Evolutionary conservation across 1,140 invertebrate species (phyloP).

Genomic region (Spodoptera frugiperda): DNA sequence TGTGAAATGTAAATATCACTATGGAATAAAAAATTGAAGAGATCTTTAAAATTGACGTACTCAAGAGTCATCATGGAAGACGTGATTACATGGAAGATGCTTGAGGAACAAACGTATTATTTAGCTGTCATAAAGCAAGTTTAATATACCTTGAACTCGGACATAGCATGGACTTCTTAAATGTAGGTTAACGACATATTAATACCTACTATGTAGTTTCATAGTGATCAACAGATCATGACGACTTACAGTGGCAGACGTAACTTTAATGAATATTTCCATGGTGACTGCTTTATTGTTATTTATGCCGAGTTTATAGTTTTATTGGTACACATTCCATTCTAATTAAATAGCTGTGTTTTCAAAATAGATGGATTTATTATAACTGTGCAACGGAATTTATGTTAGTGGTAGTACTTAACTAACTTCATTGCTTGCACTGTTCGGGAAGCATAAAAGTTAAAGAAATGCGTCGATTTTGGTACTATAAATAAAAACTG

Average conservation of each 20-base stretch:
- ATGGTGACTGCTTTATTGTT: slow-evolving; percentile 23
- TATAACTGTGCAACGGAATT: slow-evolving; percentile 2
- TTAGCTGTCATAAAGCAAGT: slow-evolving; percentile 22
- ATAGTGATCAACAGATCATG: slow-evolving; percentile 20
- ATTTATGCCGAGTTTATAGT: background rate
- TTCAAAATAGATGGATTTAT: slow-evolving; percentile 8
- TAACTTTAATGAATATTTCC: slow-evolving; percentile 19
- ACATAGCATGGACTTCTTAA: background rate
- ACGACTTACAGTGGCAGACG: slow-evolving; percentile 17
- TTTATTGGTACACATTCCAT: slow-evolving; percentile 24
- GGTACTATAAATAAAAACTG: no score
- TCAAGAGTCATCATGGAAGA: background rate
- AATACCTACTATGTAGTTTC: slow-evolving; percentile 38
- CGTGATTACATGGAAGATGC: background rate
- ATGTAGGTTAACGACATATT: slow-evolving; percentile 47
- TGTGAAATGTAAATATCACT: no score
- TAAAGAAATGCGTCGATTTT: no score
- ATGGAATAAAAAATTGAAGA: no score
- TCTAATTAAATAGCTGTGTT: background rate
- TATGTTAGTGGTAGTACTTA: background rate
- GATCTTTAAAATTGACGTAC: background rate
- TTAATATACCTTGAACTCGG: slow-evolving; percentile 37
- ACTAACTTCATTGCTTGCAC: background rate
- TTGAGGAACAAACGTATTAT: slow-evolving; percentile 22
- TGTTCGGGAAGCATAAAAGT: no score